Conservation (phyloP, 64 coral and sea anemone genomes). For the Pachyseris speciosa region DNA sequence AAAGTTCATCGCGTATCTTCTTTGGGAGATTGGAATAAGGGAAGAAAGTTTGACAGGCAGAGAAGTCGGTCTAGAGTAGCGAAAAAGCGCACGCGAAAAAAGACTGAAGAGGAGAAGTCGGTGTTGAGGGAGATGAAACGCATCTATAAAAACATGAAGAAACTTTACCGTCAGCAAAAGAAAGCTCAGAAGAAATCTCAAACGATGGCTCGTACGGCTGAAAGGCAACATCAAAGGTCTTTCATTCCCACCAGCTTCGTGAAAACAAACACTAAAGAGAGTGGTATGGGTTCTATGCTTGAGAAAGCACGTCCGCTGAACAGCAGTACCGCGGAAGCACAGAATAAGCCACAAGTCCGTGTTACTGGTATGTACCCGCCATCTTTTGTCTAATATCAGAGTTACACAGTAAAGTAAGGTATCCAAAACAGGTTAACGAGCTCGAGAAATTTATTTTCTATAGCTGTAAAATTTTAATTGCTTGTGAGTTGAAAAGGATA, state of each 20-base stretch:
- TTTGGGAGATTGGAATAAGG: not conserved
- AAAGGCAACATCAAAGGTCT: slow-evolving; percentile 20
- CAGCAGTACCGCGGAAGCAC: not conserved
- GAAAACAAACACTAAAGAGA: not conserved
- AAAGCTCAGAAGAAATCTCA: slow-evolving; percentile 4
- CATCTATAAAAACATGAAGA: slow-evolving; percentile 62
- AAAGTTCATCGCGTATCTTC: not conserved
- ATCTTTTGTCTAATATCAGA: not conserved
- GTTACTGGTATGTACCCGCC: slow-evolving; percentile 10
- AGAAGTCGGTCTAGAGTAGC: not conserved
- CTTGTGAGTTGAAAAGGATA: too few relatives aligned
- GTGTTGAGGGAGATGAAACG: slow-evolving; percentile 50
- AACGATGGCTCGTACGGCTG: not conserved
- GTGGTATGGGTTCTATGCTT: not conserved
- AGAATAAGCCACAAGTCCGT: not conserved
- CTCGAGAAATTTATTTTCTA: not conserved
- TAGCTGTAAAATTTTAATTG: not conserved
- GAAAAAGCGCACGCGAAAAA: slow-evolving; percentile 6
- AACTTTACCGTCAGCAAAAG: slow-evolving; percentile 29
- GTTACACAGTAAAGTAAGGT: not conserved
- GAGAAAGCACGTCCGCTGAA: not conserved
- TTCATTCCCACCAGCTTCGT: slow-evolving; percentile 9
- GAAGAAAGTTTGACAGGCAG: not conserved
- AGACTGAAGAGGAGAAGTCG: not conserved
- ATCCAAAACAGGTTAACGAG: not conserved